Base-by-base conservation (phyloP, 1,140 invertebrate genomes). In the Zelostemma sp. region DNA sequence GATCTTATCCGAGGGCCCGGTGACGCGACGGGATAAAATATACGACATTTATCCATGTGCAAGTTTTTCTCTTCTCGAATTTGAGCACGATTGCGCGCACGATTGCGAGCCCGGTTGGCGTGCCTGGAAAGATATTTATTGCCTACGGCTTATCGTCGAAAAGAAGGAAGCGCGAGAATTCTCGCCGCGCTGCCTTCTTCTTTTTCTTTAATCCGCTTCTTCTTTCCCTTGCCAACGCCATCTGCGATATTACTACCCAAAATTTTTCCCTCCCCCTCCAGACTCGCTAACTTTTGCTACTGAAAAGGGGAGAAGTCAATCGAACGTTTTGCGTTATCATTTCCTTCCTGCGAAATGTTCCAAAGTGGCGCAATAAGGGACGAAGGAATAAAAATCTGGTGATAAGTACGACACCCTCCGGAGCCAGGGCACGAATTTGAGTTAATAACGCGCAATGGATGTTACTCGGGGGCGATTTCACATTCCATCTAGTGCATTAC, bases 401-500 rank as follows among this genome's bases (percentile, higher is more conserved):
- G 31, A 28, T 46, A 46, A 47, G 31, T 31, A 18, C 28, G 1
- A 40, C 14, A 11, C 43, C n/a, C 43, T 31, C 11, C 43, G 18
- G 6, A 14, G 6, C 16, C 47, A 41, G 48, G 45, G 55, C 19
- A 55, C 69, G 51, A 59, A 49, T 51, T 71, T 54, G 31, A 59
- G 54, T 55, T 68, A 68, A 70, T 58, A 64, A 51, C n/a, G n/a
- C 45, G 55, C 28, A 40, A 66, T 47, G 68, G 71, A 62, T 65
- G 45, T 57, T 25, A 38, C 21, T 47, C 15, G 16, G 47, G 61
- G 62, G 67, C 59, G 73, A 76, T 73, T 67, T 73, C 59, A 48
- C 69, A 73, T 74, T 74, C 59, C 59, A 53, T 35, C 48, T 48
- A 59, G 41, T 70, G 67, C 74, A 76, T 74, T 76, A 73, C 63